A percentile compares a stretch with the other conserved stretches of the same genome.
Conservation (phyloP, 2,888 invertebrate genomes). For the Papilio protenor region DNA sequence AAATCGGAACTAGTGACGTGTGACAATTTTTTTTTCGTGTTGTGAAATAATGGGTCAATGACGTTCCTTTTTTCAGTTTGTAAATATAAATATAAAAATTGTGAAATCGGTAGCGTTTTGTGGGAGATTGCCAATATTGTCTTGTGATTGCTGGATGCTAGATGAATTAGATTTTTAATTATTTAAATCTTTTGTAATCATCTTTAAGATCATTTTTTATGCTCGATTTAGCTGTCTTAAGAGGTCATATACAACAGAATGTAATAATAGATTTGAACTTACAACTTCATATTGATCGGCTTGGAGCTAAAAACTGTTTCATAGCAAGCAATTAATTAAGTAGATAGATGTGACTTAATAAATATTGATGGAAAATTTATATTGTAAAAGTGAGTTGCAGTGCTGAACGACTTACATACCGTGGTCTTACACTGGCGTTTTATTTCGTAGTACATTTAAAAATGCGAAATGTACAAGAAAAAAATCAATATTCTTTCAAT, state of each 20-base stretch:
- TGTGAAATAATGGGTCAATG: conserved; percentile 13
- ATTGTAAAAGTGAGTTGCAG: not conserved
- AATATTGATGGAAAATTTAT: not conserved
- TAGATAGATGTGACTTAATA: not conserved
- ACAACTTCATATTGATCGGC: not conserved
- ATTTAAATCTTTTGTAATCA: not conserved
- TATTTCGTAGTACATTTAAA: too few relatives aligned
- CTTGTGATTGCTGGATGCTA: conserved; percentile 42
- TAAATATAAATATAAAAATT: conserved; percentile 20
- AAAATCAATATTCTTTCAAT: not conserved
- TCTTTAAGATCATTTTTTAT: not conserved
- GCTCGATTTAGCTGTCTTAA: not conserved
- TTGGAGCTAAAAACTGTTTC: not conserved
- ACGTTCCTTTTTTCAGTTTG: conserved; percentile 11
- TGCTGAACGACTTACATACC: too few relatives aligned
- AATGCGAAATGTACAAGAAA: not conserved
- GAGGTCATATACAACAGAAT: not conserved
- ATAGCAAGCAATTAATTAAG: not conserved
- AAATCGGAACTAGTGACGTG: conserved; percentile 19
- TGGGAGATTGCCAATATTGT: conserved; percentile 43
- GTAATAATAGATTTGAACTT: not conserved
- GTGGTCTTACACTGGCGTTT: too few relatives aligned
- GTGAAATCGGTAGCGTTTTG: conserved; percentile 24
- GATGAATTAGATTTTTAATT: conserved; percentile 1
- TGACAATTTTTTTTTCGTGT: not conserved